Evolutionary conservation across 2,888 invertebrate genomes (phyloP), one percentile per base, ranked within the genome.

Genomic region (Xestobium rufovillosum): DNA sequence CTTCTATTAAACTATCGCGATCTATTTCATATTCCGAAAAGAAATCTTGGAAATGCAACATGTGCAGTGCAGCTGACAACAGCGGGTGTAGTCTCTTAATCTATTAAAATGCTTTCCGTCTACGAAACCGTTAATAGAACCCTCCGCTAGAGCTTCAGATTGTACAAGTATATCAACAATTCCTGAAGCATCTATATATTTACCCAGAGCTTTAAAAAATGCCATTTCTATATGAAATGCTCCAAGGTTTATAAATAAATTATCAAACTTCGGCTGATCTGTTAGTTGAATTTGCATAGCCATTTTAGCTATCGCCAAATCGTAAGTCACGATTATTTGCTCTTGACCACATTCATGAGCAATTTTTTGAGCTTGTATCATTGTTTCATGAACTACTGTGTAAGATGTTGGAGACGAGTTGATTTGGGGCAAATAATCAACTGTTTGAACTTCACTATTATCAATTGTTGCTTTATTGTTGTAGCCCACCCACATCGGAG

Each of bases 381-480:
- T 38, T 4, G 49, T 52, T 38, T 45, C 42, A 4, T 29, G 9
- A n/a, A 47, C 41, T 16, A 54, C 43, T 9, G 49, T 42, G 30
- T 35, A 23, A 3, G 45, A 46, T 14, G 49, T 53, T 23, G 52
- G 59, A 25, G 56, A 59, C 6, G 14, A 15, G 42, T 59, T 58
- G 25, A 57, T 59, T n/a, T 49, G 53, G 4, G 55, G 26, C 31
- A 56, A 52, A 41, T 56, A 56, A 13, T 51, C 47, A 11, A 56
- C 40, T 27, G 4, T 48, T 31, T 56, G 54, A 4, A 26, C 50
- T 31, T 47, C 31, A 34, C 49, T 53, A 8, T 31, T 10, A 31
- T 52, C 48, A 17, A 11, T 25, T 4, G 4, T 26, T 4, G 44
- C 47, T 33, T 28, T 45, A 31, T 47, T 45, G 31, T 51, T 53